A percentile compares a stretch with the other conserved stretches of the same genome.
phyloP scores from a whole-genome alignment of 1,140 invertebrate species.

The Cydia amplana region DNA sequence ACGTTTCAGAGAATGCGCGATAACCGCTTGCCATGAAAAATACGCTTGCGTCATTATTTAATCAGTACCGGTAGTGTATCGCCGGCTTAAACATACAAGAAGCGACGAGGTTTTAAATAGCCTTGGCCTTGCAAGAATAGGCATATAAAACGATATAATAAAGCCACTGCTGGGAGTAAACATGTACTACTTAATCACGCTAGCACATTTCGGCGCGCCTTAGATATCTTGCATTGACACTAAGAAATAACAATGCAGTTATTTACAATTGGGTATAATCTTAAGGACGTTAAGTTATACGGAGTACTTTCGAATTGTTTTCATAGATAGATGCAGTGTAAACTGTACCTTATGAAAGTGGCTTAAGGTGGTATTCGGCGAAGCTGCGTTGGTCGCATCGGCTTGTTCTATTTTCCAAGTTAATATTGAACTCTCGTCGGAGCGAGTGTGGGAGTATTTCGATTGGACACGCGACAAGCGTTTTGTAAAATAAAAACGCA shows the following conservation, averaged over 20 bases:
- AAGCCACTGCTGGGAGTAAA: conserved; percentile 43
- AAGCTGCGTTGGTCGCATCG: background rate
- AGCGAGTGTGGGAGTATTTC: conserved; percentile 21
- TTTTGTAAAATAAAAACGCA: conserved; percentile 30
- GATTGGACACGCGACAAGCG: conserved; percentile 26
- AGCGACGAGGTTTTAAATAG: conserved; percentile 41
- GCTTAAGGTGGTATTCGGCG: background rate
- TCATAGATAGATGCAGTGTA: background rate
- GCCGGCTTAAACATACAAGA: conserved; percentile 26
- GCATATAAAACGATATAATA: conserved; percentile 46
- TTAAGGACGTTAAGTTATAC: background rate
- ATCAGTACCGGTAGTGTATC: conserved; percentile 29
- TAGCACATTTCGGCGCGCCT: background rate
- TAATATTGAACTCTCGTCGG: conserved; percentile 28
- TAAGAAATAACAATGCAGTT: conserved; percentile 1
- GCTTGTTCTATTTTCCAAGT: conserved; percentile 25
- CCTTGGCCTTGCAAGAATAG: conserved; percentile 53
- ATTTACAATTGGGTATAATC: background rate
- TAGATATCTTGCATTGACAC: background rate
- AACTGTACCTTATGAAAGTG: background rate
- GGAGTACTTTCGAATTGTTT: background rate
- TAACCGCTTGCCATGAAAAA: conserved; percentile 16
- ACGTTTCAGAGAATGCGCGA: conserved; percentile 27
- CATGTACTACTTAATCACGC: conserved; percentile 32
- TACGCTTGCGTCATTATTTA: conserved; percentile 30